These are phyloP conservation scores for Choloepus hoffmanni DNA, from an alignment of 2,113 vertebrate species.

Conservation along the genomic window DNA sequence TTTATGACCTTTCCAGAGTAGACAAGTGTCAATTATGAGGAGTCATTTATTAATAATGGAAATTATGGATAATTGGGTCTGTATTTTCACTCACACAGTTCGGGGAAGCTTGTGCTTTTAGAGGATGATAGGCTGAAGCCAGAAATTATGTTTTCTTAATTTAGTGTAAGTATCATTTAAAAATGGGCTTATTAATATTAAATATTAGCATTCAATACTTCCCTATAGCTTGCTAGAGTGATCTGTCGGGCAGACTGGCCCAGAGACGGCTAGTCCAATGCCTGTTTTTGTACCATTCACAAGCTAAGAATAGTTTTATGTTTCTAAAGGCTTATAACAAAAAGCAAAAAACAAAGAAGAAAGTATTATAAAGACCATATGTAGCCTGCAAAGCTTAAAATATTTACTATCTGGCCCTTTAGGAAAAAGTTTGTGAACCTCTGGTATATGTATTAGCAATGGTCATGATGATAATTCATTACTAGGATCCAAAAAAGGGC, in stretches of 20 bases:
- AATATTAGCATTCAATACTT: neutral
- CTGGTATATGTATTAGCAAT: conserved; percentile 31
- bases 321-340: conserved; percentile 38
- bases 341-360: neutral
- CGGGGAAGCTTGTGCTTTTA: conserved; percentile 51
- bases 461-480: neutral
- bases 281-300: neutral
- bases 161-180: conserved; percentile 42
- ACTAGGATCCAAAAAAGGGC: neutral
- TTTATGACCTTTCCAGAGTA: conserved; percentile 31
- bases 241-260: neutral
- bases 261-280: neutral
- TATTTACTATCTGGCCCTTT: neutral
- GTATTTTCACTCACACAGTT: conserved; percentile 66
- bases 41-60: conserved; percentile 43
- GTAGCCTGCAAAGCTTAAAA: conserved; percentile 5
- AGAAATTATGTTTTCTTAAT: conserved; percentile 49
- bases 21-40: conserved; percentile 47
- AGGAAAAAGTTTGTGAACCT: neutral
- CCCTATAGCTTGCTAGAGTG: neutral
- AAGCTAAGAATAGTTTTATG: conserved; percentile 51
- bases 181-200: conserved; percentile 31
- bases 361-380: neutral
- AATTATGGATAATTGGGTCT: conserved; percentile 15
- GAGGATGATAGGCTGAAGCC: neutral